These are phyloP conservation scores for Cyphomyrus plagiostoma DNA, from an alignment of 2,113 vertebrate species.

Conservation along the genomic window DNA sequence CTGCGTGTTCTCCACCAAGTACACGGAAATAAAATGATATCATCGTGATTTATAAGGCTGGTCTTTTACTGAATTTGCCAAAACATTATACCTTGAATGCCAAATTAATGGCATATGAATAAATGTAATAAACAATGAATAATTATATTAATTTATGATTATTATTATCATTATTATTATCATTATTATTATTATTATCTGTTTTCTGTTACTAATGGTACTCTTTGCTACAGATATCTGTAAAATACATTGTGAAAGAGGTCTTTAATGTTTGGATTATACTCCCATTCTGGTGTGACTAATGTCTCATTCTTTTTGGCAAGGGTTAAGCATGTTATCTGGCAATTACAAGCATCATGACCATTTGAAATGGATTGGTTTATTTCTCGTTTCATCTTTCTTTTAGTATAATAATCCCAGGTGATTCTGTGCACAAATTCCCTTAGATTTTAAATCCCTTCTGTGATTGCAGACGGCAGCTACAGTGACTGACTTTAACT, in stretches of 20 bases:
- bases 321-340: neutral
- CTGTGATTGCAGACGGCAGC: neutral
- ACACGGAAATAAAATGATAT: neutral
- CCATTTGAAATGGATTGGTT: neutral
- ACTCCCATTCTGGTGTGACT: neutral
- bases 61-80: neutral
- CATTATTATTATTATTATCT: too few relatives aligned
- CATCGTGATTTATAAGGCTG: neutral
- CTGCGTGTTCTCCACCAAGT: neutral
- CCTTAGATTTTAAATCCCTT: neutral
- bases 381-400: neutral
- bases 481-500: neutral
- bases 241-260: neutral
- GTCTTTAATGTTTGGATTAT: neutral
- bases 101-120: neutral
- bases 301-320: neutral
- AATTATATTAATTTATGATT: too few relatives aligned
- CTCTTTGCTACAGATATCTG: neutral
- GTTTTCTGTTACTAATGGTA: neutral
- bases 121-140: neutral
- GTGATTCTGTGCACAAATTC: neutral
- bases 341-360: neutral
- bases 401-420: neutral
- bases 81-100: neutral
- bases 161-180: too few relatives aligned